A percentile compares a stretch with the other conserved stretches of the same genome.
These are phyloP conservation scores for Teleopsis dalmanni DNA, from an alignment of 1,140 invertebrate species.

Conservation along the genomic window DNA sequence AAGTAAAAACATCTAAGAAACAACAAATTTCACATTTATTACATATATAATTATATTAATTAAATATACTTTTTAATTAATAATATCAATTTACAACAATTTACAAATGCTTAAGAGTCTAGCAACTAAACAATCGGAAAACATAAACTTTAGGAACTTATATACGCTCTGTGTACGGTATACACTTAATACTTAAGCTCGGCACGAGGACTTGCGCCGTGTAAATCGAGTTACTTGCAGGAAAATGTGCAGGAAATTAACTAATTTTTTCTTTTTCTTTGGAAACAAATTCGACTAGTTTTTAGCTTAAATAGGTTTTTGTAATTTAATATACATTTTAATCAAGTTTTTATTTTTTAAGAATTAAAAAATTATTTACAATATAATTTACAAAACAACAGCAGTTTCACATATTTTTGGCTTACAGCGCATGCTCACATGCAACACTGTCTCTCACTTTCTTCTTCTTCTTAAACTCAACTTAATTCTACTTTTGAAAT, in stretches of 20 bases:
- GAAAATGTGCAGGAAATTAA: too few relatives aligned
- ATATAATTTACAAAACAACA: neutral
- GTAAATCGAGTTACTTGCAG: too few relatives aligned
- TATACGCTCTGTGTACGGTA: conserved; percentile 7
- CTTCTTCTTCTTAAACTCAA: conserved; percentile 4
- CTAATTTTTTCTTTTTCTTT: neutral
- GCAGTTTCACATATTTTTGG: neutral
- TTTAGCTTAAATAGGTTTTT: neutral
- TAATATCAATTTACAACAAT: too few relatives aligned
- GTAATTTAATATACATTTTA: neutral
- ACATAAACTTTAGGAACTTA: conserved; percentile 8
- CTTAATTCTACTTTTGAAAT: too few relatives aligned
- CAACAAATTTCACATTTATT: too few relatives aligned
- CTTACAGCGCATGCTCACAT: neutral
- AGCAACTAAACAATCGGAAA: too few relatives aligned
- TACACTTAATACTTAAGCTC: too few relatives aligned
- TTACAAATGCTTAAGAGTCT: too few relatives aligned
- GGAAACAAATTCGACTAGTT: neutral
- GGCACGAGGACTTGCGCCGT: too few relatives aligned
- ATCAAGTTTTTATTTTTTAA: neutral
- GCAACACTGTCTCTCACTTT: neutral
- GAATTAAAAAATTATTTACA: conserved; percentile 3
- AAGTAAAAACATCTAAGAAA: too few relatives aligned
- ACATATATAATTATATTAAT: too few relatives aligned
- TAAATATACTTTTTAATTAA: too few relatives aligned